Base-by-base conservation (phyloP, 2,888 invertebrate genomes). In the Omphaloscelis lunosa region DNA sequence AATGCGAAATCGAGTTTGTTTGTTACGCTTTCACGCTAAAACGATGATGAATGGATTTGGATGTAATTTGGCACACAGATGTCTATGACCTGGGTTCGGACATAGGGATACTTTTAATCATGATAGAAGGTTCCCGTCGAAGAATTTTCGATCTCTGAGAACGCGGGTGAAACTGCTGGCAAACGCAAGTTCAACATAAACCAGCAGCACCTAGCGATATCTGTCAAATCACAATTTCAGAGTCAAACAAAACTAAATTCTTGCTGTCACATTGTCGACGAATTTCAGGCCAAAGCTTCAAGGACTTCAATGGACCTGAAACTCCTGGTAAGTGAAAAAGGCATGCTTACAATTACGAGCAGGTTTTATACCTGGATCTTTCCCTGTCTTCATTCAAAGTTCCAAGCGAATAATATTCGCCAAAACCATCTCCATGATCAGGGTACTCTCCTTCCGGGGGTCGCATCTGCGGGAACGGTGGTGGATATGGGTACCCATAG, bases 391-490 rank as follows among this genome's bases (percentile, higher is more conserved):
- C 93, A 45, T 92, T 92, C 79, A 93, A 72, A 12, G 92, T 89
- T 17, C 90, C 91, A 84, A 93, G 86, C 4, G 91, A 93, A 86
- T 95, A 95, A 86, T 95, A 96, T 59, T 95, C 96, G 51, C 93
- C 93, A 76, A 93, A 94, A 0, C 96, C 95, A 77, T 96, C 96
- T 2, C 96, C 96, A 85, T 94, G 95, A 72, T 95, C 96, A 8
- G 93, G 93, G 78, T 92, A 95, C 27, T 91, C 93, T 59, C 89
- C 90, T 1, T 92, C 92, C 6, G 90, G 88, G 9, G 91, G 88
- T 69, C 86, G 89, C 86, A 90, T 89, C 34, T 91, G 88, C 2
- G 94, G 90, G 71, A 92, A 95, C 27, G 92, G 86, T 0, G 91
- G 79, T 3, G 92, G 88, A 80, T 95, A 96, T 9, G 92, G 89